Conservation (phyloP, 2,113 vertebrate species). For the Phyllostomus discolor region DNA sequence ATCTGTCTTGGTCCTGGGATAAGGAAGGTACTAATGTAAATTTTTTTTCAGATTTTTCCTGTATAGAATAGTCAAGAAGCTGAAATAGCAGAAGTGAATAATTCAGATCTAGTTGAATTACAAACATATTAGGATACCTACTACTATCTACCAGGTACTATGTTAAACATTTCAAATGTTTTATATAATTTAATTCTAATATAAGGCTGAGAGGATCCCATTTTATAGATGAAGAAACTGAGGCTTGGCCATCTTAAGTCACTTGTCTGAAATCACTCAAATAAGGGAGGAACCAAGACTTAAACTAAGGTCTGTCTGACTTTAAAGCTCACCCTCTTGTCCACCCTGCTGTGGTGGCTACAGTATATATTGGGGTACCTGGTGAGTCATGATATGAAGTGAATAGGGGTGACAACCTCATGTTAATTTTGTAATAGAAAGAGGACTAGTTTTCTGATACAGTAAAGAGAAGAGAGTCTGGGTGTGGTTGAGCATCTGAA, state of each 20-base stretch:
- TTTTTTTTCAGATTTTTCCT: not conserved
- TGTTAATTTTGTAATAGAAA: constrained; percentile 53
- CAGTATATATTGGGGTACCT: not conserved
- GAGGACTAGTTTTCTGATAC: constrained; percentile 50
- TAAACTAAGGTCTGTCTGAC: not conserved
- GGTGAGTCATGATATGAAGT: not conserved
- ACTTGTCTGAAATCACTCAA: not conserved
- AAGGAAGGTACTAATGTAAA: not conserved
- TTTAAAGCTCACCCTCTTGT: not conserved
- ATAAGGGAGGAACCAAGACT: not conserved
- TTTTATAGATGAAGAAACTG: constrained; percentile 1
- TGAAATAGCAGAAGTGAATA: not conserved
- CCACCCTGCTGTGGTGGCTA: not conserved
- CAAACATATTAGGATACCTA: not conserved
- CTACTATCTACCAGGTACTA: not conserved
- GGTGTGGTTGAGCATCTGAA: constrained; percentile 42
- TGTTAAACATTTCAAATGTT: not conserved
- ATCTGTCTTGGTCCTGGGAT: not conserved
- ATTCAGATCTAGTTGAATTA: not conserved
- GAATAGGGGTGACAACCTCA: not conserved
- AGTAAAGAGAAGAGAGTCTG: constrained; percentile 46
- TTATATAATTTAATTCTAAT: not conserved
- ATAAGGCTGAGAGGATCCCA: not conserved
- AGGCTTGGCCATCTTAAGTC: not conserved
- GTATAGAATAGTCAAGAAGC: not conserved